Conservation (phyloP, 2,113 vertebrate species). For the human region DNA sequence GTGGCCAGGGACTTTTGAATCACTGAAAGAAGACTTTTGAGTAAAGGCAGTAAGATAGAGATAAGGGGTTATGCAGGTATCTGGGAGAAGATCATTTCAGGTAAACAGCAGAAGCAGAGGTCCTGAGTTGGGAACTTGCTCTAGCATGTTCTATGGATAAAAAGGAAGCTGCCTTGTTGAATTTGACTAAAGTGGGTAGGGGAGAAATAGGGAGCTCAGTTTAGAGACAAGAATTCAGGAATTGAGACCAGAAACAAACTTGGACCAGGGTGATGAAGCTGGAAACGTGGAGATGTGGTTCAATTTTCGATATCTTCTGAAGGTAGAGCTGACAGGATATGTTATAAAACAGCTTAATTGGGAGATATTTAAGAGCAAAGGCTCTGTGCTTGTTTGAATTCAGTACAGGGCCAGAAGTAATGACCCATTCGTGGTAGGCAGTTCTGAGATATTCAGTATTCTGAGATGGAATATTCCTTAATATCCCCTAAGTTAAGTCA, state of each 20-base stretch:
- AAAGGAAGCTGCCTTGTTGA: background rate
- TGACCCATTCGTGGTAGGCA: background rate
- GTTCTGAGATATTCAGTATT: background rate
- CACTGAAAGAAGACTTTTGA: background rate
- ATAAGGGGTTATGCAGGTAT: background rate
- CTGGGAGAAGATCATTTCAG: background rate
- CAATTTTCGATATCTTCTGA: background rate
- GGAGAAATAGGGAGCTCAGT: background rate
- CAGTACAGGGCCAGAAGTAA: background rate
- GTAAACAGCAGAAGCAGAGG: background rate
- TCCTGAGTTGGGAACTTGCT: background rate
- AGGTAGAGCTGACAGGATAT: background rate
- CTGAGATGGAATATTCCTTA: background rate
- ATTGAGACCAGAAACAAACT: background rate
- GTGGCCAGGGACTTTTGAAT: background rate
- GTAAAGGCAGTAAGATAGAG: background rate
- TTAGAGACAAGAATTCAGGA: background rate
- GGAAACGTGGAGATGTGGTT: background rate
- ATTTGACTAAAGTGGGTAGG: background rate
- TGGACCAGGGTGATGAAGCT: background rate
- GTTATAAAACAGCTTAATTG: background rate
- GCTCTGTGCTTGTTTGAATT: background rate
- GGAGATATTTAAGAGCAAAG: background rate
- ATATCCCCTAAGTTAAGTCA: background rate
- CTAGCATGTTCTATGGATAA: background rate